Evolutionary conservation across 1,140 invertebrate species (phyloP).

Genomic region (Pseudomyrmex concolor): DNA sequence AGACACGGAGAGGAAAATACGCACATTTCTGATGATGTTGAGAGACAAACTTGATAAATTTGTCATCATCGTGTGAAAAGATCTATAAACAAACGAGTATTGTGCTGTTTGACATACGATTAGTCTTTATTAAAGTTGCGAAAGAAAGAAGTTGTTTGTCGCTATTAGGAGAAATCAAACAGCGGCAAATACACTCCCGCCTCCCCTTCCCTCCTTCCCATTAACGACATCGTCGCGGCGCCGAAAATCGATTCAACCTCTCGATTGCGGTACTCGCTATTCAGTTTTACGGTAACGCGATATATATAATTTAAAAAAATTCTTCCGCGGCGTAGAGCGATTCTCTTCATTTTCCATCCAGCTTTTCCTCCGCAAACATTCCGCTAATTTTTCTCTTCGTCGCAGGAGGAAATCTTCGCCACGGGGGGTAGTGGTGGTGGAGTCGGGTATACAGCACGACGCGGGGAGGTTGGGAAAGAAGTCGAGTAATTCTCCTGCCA

Average conservation of each 20-base stretch:
- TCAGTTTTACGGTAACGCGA: constrained; percentile 13
- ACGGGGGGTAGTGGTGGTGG: constrained; percentile 23
- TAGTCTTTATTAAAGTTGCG: neutral
- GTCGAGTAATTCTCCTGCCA: constrained; percentile 59
- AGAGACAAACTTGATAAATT: constrained; percentile 45
- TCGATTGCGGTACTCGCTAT: neutral
- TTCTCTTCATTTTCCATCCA: neutral
- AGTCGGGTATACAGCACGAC: constrained; percentile 15
- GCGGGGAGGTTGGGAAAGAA: constrained; percentile 58
- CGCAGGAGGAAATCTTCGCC: constrained; percentile 40
- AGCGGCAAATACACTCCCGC: no score
- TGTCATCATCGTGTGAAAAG: constrained; percentile 30
- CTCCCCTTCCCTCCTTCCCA: no score
- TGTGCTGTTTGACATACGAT: constrained; percentile 26
- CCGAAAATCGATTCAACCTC: constrained; percentile 8
- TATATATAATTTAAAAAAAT: constrained; percentile 38
- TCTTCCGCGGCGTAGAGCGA: neutral
- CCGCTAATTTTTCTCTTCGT: constrained; percentile 55
- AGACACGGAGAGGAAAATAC: constrained; percentile 1
- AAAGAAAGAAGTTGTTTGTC: neutral
- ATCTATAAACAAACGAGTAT: neutral
- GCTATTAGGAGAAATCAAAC: neutral
- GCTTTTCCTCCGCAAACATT: constrained; percentile 36
- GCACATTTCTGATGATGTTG: constrained; percentile 25
- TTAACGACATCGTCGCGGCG: constrained; percentile 6